Evolutionary conservation across 2,113 vertebrate genomes (phyloP).

Genomic region (Oostethus manadensis): DNA sequence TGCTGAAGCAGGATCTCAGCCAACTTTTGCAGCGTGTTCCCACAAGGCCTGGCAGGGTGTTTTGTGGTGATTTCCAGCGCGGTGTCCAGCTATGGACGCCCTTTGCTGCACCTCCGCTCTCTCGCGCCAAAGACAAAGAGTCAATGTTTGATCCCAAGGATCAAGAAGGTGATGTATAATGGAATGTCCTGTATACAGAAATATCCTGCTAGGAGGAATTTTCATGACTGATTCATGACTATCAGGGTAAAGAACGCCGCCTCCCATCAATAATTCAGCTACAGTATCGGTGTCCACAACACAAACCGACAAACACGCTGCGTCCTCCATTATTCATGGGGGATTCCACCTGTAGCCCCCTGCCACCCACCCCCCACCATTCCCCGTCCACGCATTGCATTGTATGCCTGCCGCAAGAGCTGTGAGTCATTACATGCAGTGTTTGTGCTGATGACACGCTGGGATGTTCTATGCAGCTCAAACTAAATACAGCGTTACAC

Average conservation of each 20-base stretch:
- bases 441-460: not conserved
- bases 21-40: constrained; percentile 38
- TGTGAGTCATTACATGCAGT: constrained; percentile 9
- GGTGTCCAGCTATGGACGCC: constrained; percentile 4
- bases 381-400: constrained; percentile 9
- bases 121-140: not conserved
- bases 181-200: not conserved
- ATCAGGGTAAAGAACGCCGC: constrained; percentile 38
- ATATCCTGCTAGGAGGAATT: constrained; percentile 21
- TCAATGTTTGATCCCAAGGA: constrained; percentile 5
- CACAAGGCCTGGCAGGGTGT: constrained; percentile 22
- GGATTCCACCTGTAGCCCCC: constrained; percentile 58
- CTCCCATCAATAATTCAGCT: constrained; percentile 66
- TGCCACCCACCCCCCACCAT: no score
- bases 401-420: constrained; percentile 29
- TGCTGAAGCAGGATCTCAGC: constrained; percentile 47
- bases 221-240: constrained; percentile 50
- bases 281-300: constrained; percentile 60
- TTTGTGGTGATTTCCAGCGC: constrained; percentile 20
- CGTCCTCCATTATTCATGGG: constrained; percentile 61
- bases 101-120: no score
- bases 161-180: constrained; percentile 4
- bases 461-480: constrained; percentile 2
- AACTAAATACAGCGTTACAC: not conserved
- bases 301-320: constrained; percentile 61